phyloP scores from a whole-genome alignment of 1,140 invertebrate species.

The Mamestra configurata region DNA sequence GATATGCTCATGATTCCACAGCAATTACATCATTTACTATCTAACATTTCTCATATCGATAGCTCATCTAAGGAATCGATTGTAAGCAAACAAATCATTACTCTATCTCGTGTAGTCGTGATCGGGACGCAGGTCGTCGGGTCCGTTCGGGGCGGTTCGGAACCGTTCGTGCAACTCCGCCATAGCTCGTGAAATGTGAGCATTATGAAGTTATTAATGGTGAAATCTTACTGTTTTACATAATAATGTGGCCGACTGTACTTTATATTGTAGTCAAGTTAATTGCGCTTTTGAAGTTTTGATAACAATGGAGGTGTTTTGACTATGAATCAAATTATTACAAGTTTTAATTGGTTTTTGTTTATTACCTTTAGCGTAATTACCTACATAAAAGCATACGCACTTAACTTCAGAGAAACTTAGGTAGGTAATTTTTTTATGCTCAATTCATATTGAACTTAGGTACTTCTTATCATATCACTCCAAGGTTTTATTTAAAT shows the following conservation, averaged over 20 bases:
- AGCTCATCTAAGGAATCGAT: conserved; percentile 44
- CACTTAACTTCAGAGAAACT: no score
- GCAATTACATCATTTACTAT: conserved; percentile 46
- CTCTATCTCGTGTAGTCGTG: conserved; percentile 48
- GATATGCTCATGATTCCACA: conserved; percentile 27
- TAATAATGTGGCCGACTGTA: conserved; percentile 30
- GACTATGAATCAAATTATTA: conserved; percentile 40
- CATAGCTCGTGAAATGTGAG: conserved; percentile 42
- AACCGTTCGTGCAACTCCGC: conserved; percentile 42
- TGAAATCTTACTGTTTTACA: conserved; percentile 48
- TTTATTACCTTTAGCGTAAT: not conserved
- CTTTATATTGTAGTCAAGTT: conserved; percentile 16
- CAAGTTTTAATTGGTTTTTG: conserved; percentile 20
- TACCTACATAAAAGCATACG: no score
- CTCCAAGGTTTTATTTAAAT: no score
- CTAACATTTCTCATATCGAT: conserved; percentile 31
- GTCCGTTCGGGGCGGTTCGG: conserved; percentile 48
- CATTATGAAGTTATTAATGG: conserved; percentile 51
- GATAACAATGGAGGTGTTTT: conserved; percentile 39
- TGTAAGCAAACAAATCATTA: conserved; percentile 52
- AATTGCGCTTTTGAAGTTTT: conserved; percentile 16
- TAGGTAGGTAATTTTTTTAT: no score
- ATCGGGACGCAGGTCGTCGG: conserved; percentile 42
- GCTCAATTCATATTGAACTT: no score
- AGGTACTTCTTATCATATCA: no score